Evolutionary conservation across 1,140 invertebrate genomes (phyloP).

Genomic region (Drosophila willistoni): DNA sequence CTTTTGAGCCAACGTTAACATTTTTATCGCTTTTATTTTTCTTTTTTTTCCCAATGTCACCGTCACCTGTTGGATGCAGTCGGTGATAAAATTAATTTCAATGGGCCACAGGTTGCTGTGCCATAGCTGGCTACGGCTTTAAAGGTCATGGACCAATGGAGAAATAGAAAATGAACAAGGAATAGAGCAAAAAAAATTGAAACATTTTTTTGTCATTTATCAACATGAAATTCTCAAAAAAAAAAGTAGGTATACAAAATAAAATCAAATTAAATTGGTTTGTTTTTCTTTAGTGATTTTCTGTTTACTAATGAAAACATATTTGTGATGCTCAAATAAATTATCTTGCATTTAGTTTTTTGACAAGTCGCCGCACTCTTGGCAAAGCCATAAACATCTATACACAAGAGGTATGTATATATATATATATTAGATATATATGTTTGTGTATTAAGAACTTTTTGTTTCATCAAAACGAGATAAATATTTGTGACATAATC

Average conservation of each 20-base stretch:
- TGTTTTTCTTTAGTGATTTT: slow-evolving; percentile 16
- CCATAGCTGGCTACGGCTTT: not conserved
- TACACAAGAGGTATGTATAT: slow-evolving; percentile 6
- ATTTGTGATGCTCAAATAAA: slow-evolving; percentile 64
- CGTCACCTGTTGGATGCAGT: slow-evolving; percentile 63
- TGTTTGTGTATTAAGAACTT: slow-evolving; percentile 22
- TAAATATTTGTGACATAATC: slow-evolving; percentile 16
- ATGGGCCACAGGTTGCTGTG: slow-evolving; percentile 39
- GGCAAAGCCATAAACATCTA: slow-evolving; percentile 15
- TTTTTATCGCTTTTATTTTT: slow-evolving; percentile 51
- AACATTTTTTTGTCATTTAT: slow-evolving; percentile 8
- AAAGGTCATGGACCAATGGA: slow-evolving; percentile 31
- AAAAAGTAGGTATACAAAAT: not conserved
- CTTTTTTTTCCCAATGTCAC: slow-evolving; percentile 64
- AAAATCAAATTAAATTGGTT: slow-evolving; percentile 22
- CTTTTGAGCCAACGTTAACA: slow-evolving; percentile 13
- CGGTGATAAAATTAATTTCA: slow-evolving; percentile 70
- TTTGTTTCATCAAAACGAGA: slow-evolving; percentile 12
- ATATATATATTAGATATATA: slow-evolving; percentile 20
- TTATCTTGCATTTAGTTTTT: slow-evolving; percentile 59
- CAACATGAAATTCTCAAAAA: slow-evolving; percentile 4
- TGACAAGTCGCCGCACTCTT: slow-evolving; percentile 37
- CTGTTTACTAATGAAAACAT: slow-evolving; percentile 44
- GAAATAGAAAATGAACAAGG: not conserved
- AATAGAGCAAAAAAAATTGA: not conserved